Percentiles rank a stretch among this genome's conserved stretches.
Evolutionary conservation across 2,888 invertebrate species (phyloP).

Genomic region (Phaedon cochleariae): DNA sequence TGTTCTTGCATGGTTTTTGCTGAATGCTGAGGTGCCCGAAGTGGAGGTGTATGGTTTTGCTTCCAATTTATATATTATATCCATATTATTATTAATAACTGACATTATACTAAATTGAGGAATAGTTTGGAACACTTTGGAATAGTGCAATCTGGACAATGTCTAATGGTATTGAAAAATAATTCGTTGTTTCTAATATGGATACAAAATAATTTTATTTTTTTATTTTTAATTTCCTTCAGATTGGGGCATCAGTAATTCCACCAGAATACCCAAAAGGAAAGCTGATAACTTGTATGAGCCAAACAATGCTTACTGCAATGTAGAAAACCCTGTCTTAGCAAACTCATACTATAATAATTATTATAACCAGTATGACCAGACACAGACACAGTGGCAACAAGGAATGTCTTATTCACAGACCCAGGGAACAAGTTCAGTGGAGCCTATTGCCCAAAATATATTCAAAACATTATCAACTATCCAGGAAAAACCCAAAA

Average conservation of each 20-base stretch:
- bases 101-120: too few species aligned
- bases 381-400: slow-evolving; percentile 42
- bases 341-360: slow-evolving; percentile 49
- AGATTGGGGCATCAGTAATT: slow-evolving; percentile 42
- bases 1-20: too few species aligned
- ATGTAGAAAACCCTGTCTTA: slow-evolving; percentile 37
- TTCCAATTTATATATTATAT: too few species aligned
- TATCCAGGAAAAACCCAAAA: slow-evolving; percentile 48
- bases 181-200: too few species aligned
- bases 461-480: slow-evolving; percentile 44
- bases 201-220: neutral
- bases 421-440: slow-evolving; percentile 17
- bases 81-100: too few species aligned
- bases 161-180: neutral
- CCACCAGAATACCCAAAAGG: slow-evolving; percentile 47
- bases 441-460: slow-evolving; percentile 41
- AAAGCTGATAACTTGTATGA: slow-evolving; percentile 28
- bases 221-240: neutral
- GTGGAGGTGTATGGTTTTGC: too few species aligned
- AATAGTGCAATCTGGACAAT: neutral
- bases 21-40: too few species aligned
- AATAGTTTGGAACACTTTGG: too few species aligned
- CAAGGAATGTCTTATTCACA: slow-evolving; percentile 34
- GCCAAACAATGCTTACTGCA: slow-evolving; percentile 11
- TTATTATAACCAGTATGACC: slow-evolving; percentile 38